A percentile compares a stretch with the other conserved stretches of the same genome.
phyloP scores from a whole-genome alignment of 1,140 invertebrate species.

The Psix sp. region DNA sequence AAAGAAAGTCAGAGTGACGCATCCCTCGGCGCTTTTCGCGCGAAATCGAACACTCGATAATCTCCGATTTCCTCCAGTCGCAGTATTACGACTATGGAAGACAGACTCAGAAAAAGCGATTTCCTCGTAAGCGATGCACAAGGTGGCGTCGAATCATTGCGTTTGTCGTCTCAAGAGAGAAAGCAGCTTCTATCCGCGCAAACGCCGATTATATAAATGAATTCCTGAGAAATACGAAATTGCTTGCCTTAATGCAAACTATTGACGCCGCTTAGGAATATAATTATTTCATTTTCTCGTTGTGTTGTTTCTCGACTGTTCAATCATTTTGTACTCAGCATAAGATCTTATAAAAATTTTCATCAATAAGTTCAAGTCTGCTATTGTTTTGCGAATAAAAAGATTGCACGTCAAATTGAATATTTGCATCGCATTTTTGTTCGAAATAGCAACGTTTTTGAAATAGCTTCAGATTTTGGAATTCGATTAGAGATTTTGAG shows the following conservation, averaged over 20 bases:
- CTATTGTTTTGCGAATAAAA: too few species aligned
- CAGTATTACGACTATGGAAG: conserved; percentile 52
- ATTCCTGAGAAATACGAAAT: conserved; percentile 35
- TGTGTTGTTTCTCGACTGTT: neutral
- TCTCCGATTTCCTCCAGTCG: conserved; percentile 58
- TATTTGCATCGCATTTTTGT: too few species aligned
- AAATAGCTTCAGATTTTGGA: too few species aligned
- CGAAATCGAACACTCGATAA: conserved; percentile 61
- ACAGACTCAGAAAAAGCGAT: conserved; percentile 49
- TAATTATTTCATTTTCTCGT: conserved; percentile 12
- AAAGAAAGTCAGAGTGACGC: conserved; percentile 39
- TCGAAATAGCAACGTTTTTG: too few species aligned
- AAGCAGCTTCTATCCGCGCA: conserved; percentile 47
- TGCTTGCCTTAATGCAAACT: conserved; percentile 29
- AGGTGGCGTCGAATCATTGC: conserved; percentile 57
- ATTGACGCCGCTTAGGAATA: conserved; percentile 11
- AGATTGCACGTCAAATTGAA: too few species aligned
- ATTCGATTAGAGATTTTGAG: too few species aligned
- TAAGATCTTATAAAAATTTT: too few species aligned
- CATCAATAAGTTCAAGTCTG: too few species aligned
- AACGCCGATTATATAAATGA: conserved; percentile 60
- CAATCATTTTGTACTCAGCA: neutral
- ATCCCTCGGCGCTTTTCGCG: conserved; percentile 48
- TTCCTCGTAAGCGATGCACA: conserved; percentile 46
- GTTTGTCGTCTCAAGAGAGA: conserved; percentile 58